phyloP scores from a whole-genome alignment of 1,140 invertebrate genomes.

The Mya arenaria region DNA sequence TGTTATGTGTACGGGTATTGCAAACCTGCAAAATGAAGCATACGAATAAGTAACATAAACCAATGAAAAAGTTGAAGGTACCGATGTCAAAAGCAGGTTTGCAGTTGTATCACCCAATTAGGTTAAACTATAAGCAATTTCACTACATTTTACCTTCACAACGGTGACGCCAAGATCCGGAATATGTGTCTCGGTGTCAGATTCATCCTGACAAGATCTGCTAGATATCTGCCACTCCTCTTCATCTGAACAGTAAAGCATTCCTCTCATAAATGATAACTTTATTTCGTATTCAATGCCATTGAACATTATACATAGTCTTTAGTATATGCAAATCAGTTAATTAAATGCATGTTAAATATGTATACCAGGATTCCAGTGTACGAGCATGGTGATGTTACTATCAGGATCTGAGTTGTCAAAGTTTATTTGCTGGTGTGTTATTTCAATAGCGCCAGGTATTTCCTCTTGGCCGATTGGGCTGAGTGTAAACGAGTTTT shows the following conservation, averaged over 20 bases:
- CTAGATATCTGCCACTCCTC: slow-evolving; percentile 22
- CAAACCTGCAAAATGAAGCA: slow-evolving; percentile 23
- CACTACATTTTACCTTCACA: too few relatives aligned
- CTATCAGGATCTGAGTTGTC: background rate
- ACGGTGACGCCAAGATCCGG: too few relatives aligned
- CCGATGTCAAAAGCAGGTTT: too few relatives aligned
- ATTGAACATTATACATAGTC: too few relatives aligned
- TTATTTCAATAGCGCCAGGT: background rate
- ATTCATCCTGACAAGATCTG: background rate
- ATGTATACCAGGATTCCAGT: slow-evolving; percentile 44
- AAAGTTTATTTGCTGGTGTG: slow-evolving; percentile 1
- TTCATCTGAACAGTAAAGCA: background rate
- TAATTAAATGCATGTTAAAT: too few relatives aligned
- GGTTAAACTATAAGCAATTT: too few relatives aligned
- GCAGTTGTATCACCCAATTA: too few relatives aligned
- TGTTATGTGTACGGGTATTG: slow-evolving; percentile 8
- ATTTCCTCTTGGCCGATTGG: slow-evolving; percentile 19
- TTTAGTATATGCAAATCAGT: too few relatives aligned
- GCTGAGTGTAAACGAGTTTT: background rate
- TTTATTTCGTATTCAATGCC: background rate
- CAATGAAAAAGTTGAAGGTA: background rate
- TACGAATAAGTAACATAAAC: background rate
- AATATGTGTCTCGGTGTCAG: too few relatives aligned
- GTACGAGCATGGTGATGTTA: background rate
- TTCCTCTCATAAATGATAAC: background rate